phyloP scores from a whole-genome alignment of 2,797 vertebrate genomes.

The Cossypha polioptera region DNA sequence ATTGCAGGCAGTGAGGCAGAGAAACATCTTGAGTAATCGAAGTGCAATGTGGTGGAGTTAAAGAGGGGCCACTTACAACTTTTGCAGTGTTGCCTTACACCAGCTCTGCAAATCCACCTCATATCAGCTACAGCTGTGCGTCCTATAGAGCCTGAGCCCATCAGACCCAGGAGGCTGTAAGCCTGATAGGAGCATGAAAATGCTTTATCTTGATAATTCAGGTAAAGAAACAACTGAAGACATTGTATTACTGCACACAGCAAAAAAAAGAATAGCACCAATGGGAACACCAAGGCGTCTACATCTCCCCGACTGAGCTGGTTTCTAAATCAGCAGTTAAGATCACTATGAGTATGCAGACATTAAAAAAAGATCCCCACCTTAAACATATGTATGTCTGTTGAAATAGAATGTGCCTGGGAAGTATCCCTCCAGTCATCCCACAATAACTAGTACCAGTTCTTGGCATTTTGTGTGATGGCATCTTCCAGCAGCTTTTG shows the following conservation, averaged over 20 bases:
- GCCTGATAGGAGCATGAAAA: constrained; percentile 6
- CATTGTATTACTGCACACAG: neutral
- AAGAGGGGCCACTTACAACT: neutral
- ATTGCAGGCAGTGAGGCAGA: neutral
- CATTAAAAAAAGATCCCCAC: neutral
- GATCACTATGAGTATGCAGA: neutral
- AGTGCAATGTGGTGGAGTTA: neutral
- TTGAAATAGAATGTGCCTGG: neutral
- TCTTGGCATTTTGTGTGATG: neutral
- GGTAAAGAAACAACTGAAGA: constrained; percentile 33
- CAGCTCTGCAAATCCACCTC: constrained; percentile 1
- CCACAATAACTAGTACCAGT: neutral
- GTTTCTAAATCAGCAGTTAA: neutral
- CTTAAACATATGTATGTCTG: neutral
- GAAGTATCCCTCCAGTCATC: neutral
- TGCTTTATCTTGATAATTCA: constrained; percentile 25
- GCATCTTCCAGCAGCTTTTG: neutral
- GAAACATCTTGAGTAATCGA: neutral
- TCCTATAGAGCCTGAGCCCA: neutral
- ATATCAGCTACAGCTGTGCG: constrained; percentile 1
- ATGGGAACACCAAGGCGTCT: neutral
- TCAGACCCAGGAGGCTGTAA: neutral
- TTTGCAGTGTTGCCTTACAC: constrained; percentile 24
- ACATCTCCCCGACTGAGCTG: neutral
- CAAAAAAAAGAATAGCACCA: neutral